Percentiles rank a stretch among this genome's conserved stretches.
These are phyloP conservation scores for Blomia tropicalis DNA, from an alignment of 2,888 invertebrate genomes.

Conservation along the genomic window DNA sequence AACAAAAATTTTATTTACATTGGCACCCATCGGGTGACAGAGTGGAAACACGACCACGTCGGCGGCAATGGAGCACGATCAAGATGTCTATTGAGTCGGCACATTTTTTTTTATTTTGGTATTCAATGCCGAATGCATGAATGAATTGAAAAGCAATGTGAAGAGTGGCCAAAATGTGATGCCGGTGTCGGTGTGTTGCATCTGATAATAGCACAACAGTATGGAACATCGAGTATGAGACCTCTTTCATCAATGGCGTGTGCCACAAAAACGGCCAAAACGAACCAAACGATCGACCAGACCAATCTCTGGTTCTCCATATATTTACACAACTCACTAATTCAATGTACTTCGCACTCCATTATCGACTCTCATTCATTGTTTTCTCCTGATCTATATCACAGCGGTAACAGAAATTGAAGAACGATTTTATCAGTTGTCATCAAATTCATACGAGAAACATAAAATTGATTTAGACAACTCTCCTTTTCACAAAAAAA, in stretches of 20 bases:
- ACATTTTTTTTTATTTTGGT: no score
- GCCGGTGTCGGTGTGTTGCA: background rate
- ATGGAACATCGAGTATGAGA: background rate
- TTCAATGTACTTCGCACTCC: background rate
- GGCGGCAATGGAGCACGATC: slow-evolving; percentile 6
- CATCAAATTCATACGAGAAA: background rate
- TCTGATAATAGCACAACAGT: no score
- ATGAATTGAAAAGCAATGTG: background rate
- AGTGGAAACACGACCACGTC: background rate
- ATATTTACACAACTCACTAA: background rate
- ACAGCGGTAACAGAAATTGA: no score
- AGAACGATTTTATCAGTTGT: background rate
- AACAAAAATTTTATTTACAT: slow-evolving; percentile 6
- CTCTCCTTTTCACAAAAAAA: no score
- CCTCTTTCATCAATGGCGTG: background rate
- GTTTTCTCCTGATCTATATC: background rate
- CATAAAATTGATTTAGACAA: background rate
- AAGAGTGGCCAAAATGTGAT: no score
- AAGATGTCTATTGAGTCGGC: background rate
- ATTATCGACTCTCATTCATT: background rate
- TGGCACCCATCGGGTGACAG: slow-evolving; percentile 1
- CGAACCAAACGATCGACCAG: background rate
- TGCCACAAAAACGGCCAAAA: background rate
- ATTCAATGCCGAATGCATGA: slow-evolving; percentile 11
- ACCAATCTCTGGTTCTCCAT: background rate